These are phyloP conservation scores for Clarias platycephalus DNA, from an alignment of 2,797 vertebrate species.

Conservation along the genomic window DNA sequence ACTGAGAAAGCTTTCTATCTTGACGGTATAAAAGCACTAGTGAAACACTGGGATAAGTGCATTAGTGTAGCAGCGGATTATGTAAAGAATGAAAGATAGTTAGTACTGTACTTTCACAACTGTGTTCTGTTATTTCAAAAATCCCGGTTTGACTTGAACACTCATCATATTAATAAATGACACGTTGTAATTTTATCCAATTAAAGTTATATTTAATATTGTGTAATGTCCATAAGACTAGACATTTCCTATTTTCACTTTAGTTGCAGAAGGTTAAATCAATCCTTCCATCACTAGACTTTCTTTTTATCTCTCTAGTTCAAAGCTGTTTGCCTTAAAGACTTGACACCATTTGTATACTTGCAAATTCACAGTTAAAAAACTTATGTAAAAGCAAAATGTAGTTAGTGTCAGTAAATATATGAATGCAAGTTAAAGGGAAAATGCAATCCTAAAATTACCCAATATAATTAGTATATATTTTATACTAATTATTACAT, in stretches of 20 bases:
- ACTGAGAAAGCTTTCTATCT: too few species aligned
- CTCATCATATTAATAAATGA: background rate
- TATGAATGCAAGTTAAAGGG: background rate
- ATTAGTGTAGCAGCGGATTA: too few species aligned
- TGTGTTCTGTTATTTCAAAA: too few species aligned
- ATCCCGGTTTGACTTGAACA: too few species aligned
- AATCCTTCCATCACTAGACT: background rate
- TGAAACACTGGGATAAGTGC: too few species aligned
- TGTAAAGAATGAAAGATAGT: too few species aligned
- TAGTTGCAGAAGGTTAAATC: background rate
- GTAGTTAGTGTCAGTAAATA: background rate
- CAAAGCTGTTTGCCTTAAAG: background rate
- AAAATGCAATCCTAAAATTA: background rate
- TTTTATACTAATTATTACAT: background rate
- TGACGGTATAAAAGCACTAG: too few species aligned
- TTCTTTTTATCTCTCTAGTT: background rate
- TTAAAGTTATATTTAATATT: background rate
- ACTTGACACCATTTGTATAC: background rate
- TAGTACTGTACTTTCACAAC: too few species aligned
- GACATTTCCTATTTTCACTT: background rate
- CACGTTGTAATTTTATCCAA: background rate
- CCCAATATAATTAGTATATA: background rate
- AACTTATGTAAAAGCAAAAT: background rate
- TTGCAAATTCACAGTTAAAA: background rate
- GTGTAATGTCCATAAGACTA: background rate